Base-by-base conservation (phyloP, 2,113 vertebrate species). In the Nothocercus julius region DNA sequence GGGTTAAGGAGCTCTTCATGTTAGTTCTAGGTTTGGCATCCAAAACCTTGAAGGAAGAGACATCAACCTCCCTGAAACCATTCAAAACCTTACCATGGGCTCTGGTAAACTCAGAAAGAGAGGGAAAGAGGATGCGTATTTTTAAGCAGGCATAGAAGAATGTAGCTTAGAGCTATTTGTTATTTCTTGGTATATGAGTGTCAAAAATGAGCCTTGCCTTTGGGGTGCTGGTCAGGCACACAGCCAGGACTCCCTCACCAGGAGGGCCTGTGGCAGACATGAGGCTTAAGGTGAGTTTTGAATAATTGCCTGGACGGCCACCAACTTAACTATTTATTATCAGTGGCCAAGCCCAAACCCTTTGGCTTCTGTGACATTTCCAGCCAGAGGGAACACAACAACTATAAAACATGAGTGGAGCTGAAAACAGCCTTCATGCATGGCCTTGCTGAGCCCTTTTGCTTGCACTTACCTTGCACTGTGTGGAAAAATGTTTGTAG, bases 231-330 rank as follows among this genome's bases (percentile, higher is more conserved):
- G 54, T 19, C 54, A 58, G 54, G 16, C 16, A 10, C 16, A 8
- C 28, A 32, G 54, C 54, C 0, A 0, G 25, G 19, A 5, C 5
- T 36, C 3, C 42, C 32, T 36, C 1, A 0, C 8, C 59, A 59
- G 44, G 13, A 69, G 38, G 6, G 4, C 6, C 5, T 1, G 11
- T 19, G 27, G 38, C 9, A 20, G 28, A 72, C 73, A 24, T 30
- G 32, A 13, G 89, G 22, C 10, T 59, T 42, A 17, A 24, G 70
- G 28, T 69, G 36, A 73, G 24, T 13, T 69, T 13, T 34, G n/a
- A 54, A 42, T 15, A 3, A 6, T 13, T 13, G 38, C 30, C 30
- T 53, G 6, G 30, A 5, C 7, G n/a, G 25, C 68, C 51, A 19
- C 27, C 18, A 21, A 11, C 14, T 19, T 34, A 66, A 53, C 18